Evolutionary conservation across 1,140 invertebrate genomes (phyloP), one percentile per base, ranked within the genome.

Genomic region (Belonocnema kinseyi): DNA sequence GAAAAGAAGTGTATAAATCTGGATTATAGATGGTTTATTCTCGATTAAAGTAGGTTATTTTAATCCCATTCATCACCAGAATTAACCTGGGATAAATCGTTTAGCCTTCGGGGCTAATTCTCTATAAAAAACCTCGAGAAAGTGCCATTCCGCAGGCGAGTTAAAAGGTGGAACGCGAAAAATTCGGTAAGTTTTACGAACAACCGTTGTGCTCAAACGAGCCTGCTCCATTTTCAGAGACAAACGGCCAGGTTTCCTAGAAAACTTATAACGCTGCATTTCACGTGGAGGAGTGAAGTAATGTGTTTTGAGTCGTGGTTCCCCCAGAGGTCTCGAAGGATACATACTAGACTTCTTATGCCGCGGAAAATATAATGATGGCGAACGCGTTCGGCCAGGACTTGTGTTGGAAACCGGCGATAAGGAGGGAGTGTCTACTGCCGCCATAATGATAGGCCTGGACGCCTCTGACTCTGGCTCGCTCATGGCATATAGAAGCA

Each of bases 371-470:
- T 85, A 88, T 89, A 90, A 90, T 88, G 87, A 90, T 88, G 88
- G 87, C 88, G 87, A 88, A 77, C 71, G 54, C 58, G 70, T 33
- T 53, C 82, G 81, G 74, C 76, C 81, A 80, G 82, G 82, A 83
- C 80, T 84, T 80, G 82, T 84, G 86, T 88, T 89, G 86, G 87
- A 89, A 89, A 89, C 85, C 85, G 71, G 85, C 89, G 89, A 90
- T 90, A 90, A 90, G 89, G 87, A 89, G 88, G 88, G 88, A 90
- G 88, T 90, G 89, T 90, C 89, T 87, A 88, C 85, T 87, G 88
- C 88, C 85, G 88, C 87, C 88, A 90, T 90, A 90, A 90, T 90
- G 83, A 90, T 88, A 90, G 88, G 85, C 86, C 88, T 89, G 81
- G 77, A 80, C 51, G 54, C 73, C 50, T 74, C 10, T 56, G 53